These are phyloP conservation scores for Apocrypta bakeri DNA, from an alignment of 1,140 invertebrate species.

Conservation along the genomic window DNA sequence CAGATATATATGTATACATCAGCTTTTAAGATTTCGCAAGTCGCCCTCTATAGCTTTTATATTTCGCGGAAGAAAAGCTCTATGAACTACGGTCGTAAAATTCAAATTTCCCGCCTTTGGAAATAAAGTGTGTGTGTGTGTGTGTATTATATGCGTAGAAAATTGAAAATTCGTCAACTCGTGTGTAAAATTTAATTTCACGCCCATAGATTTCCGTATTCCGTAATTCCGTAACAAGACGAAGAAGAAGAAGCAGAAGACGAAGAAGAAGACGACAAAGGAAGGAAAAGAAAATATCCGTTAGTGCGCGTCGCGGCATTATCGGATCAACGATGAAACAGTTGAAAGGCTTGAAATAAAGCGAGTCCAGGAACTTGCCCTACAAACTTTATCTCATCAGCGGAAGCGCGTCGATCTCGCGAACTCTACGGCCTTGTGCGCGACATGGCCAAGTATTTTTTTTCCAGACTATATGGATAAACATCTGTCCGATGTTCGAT, in stretches of 20 bases:
- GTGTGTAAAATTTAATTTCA: too few relatives aligned
- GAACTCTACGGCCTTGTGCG: neutral
- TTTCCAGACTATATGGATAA: neutral
- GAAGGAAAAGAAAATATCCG: neutral
- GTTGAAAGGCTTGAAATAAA: constrained; percentile 22
- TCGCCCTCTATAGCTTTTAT: too few relatives aligned
- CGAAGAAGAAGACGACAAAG: neutral
- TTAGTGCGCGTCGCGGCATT: neutral
- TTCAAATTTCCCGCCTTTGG: too few relatives aligned
- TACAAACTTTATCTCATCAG: constrained; percentile 34
- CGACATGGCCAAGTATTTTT: neutral
- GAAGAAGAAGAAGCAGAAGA: neutral
- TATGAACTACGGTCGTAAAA: too few relatives aligned
- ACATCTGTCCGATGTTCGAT: neutral
- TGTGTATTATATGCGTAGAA: too few relatives aligned
- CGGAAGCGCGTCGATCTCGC: neutral
- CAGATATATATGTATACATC: too few relatives aligned
- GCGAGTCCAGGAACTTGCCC: constrained; percentile 1
- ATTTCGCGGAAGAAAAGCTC: too few relatives aligned
- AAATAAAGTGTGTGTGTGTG: too few relatives aligned
- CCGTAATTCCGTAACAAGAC: too few relatives aligned
- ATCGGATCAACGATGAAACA: constrained; percentile 22
- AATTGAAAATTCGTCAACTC: too few relatives aligned
- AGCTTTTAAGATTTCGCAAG: too few relatives aligned
- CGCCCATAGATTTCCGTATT: too few relatives aligned